These are phyloP conservation scores for Euthynnus affinis DNA, from an alignment of 2,797 vertebrate genomes.

Conservation along the genomic window DNA sequence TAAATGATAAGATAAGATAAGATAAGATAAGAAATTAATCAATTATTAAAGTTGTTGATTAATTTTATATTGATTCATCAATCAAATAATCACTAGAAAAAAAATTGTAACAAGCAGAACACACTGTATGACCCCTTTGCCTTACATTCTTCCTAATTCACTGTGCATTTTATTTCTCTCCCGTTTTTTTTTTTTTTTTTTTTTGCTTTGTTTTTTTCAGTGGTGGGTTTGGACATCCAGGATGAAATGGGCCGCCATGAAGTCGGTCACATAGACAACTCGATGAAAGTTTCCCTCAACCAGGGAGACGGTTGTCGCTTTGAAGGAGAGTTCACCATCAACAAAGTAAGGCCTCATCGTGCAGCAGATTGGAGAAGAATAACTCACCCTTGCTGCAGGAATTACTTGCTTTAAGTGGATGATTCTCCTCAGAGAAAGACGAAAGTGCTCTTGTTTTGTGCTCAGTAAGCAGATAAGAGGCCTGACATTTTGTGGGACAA, in stretches of 20 bases:
- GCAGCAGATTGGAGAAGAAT: neutral
- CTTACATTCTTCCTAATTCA: neutral
- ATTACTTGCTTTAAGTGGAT: neutral
- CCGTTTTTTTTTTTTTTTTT: neutral
- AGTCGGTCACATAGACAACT: constrained; percentile 98
- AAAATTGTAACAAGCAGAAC: neutral
- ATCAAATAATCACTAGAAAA: neutral
- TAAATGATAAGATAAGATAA: too few relatives aligned
- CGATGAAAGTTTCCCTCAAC: constrained; percentile 95
- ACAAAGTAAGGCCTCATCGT: constrained; percentile 89
- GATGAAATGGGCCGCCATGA: constrained; percentile 99
- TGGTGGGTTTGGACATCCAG: constrained; percentile 98
- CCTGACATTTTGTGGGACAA: neutral
- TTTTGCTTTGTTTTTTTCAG: constrained; percentile 73
- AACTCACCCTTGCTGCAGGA: neutral
- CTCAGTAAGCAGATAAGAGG: neutral
- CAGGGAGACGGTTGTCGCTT: constrained; percentile 95
- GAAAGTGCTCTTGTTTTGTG: neutral
- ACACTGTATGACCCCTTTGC: neutral
- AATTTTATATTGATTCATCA: neutral
- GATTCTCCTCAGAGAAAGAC: neutral
- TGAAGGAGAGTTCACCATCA: constrained; percentile 98
- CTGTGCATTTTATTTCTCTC: neutral
- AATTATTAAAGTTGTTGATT: neutral
- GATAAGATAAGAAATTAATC: neutral